Conservation (phyloP, 2,113 vertebrate genomes). For the Seriola aureovittata region DNA sequence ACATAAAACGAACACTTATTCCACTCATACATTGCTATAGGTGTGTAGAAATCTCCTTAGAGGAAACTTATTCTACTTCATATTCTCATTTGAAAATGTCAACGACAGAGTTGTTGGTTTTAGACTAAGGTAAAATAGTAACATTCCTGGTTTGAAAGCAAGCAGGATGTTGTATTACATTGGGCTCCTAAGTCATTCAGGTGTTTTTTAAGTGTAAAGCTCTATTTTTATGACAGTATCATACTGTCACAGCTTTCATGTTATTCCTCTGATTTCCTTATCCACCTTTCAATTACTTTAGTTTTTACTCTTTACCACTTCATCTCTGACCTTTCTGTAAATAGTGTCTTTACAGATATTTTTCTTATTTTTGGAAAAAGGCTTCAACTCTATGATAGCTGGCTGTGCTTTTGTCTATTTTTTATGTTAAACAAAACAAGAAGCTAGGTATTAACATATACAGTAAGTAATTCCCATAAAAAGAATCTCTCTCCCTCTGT, state of each 20-base stretch:
- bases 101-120: too few species aligned
- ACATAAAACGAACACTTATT: too few species aligned
- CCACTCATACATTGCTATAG: too few species aligned
- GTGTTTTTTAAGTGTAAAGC: too few species aligned
- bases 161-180: too few species aligned
- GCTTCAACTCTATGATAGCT: not conserved
- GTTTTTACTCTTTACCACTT: not conserved
- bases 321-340: not conserved
- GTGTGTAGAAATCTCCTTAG: too few species aligned
- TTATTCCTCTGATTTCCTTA: not conserved
- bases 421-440: not conserved
- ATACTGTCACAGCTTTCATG: not conserved
- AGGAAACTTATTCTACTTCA: too few species aligned
- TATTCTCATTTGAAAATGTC: too few species aligned
- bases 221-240: too few species aligned
- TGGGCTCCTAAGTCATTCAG: too few species aligned
- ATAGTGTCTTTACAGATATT: not conserved
- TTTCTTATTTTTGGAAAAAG: conserved; percentile 4
- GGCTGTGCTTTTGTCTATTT: not conserved
- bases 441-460: not conserved
- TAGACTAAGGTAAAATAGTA: too few species aligned
- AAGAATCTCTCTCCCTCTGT: not conserved
- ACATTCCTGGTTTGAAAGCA: too few species aligned
- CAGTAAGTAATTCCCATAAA: not conserved
- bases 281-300: not conserved